phyloP scores from a whole-genome alignment of 2,797 vertebrate species.

The Neostethus bicornis region DNA sequence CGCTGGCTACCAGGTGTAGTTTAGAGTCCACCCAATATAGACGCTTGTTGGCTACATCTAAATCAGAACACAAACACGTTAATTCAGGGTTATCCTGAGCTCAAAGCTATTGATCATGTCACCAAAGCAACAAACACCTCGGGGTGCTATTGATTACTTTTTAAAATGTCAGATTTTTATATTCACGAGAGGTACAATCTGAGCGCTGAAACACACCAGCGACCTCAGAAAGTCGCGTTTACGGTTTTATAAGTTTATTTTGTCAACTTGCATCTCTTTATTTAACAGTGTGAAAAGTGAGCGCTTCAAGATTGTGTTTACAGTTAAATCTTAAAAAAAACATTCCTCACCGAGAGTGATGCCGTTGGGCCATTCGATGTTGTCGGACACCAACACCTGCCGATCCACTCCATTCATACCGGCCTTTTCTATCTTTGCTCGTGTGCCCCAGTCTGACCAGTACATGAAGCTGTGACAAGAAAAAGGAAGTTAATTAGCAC shows the following conservation, averaged over 20 bases:
- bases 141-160: conserved; percentile 58
- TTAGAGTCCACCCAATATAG: conserved; percentile 99
- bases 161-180: conserved; percentile 61
- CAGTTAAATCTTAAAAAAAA: background rate
- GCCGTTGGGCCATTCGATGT: conserved; percentile 98
- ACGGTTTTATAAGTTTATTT: conserved; percentile 24
- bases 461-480: conserved; percentile 90
- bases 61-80: conserved; percentile 21
- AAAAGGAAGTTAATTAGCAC: background rate
- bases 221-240: conserved; percentile 3
- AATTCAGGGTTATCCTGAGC: conserved; percentile 26
- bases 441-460: conserved; percentile 97
- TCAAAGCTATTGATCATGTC: conserved; percentile 55
- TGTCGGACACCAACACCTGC: conserved; percentile 89
- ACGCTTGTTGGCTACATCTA: conserved; percentile 92
- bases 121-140: conserved; percentile 54
- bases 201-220: conserved; percentile 36
- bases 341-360: conserved; percentile 89
- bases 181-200: conserved; percentile 20
- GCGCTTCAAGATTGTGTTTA: no score
- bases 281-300: background rate
- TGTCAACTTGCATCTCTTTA: conserved; percentile 22
- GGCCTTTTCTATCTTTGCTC: conserved; percentile 95
- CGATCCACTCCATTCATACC: conserved; percentile 94
- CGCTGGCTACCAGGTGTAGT: conserved; percentile 91